Evolutionary conservation across 2,888 invertebrate species (phyloP).

Genomic region (Ischnura elegans): DNA sequence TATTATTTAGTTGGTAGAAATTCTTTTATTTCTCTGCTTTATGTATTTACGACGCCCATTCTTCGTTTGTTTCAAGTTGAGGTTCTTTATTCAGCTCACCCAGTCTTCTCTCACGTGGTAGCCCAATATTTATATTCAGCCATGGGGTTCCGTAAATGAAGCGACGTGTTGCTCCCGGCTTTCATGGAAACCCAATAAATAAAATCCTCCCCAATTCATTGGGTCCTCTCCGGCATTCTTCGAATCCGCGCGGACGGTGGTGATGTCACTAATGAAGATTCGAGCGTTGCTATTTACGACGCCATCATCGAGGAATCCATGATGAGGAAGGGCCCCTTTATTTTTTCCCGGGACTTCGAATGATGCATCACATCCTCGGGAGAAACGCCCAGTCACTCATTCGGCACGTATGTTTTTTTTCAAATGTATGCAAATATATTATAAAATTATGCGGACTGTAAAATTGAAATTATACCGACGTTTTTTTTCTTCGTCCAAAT

Average conservation of each 20-base stretch:
- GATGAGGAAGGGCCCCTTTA: background rate
- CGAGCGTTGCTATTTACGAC: background rate
- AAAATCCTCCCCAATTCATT: background rate
- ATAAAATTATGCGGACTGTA: background rate
- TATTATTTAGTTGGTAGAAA: background rate
- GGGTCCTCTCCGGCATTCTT: background rate
- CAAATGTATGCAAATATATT: constrained; percentile 17
- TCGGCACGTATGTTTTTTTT: background rate
- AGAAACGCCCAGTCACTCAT: background rate
- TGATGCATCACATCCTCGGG: background rate
- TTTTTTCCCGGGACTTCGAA: background rate
- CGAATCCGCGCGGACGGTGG: background rate
- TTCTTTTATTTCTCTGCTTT: background rate
- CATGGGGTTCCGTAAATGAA: background rate
- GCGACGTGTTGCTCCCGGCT: background rate
- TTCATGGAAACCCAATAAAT: background rate
- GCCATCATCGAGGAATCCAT: background rate
- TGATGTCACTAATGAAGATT: constrained; percentile 35
- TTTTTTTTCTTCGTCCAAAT: constrained; percentile 2
- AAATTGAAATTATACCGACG: background rate
- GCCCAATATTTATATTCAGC: background rate
- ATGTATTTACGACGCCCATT: background rate
- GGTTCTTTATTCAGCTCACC: background rate
- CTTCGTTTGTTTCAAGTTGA: background rate
- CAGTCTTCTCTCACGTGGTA: background rate